Percentiles rank a stretch among this genome's conserved stretches.
These are phyloP conservation scores for Patella caerulea DNA, from an alignment of 2,888 invertebrate genomes.

Conservation along the genomic window DNA sequence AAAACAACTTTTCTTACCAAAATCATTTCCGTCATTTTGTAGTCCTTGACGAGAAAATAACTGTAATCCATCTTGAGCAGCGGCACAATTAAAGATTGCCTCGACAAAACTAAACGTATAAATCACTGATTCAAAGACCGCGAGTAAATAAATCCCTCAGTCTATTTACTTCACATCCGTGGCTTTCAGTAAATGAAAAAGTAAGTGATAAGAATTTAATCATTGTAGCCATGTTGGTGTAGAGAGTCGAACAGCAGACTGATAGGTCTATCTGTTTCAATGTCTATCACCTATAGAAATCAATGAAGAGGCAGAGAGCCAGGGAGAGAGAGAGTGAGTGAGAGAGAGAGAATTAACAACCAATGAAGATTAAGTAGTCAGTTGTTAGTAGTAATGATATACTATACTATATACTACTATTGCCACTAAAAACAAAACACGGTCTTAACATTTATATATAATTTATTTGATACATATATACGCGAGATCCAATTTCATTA, in stretches of 20 bases:
- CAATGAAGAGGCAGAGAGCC: background rate
- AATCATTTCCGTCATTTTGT: background rate
- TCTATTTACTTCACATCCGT: too few species aligned
- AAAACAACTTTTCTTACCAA: too few species aligned
- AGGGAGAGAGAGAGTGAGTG: background rate
- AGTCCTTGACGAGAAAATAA: background rate
- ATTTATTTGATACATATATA: too few species aligned
- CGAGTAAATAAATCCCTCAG: too few species aligned
- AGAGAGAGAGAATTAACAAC: slow-evolving; percentile 15
- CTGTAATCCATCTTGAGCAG: background rate
- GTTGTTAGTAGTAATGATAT: background rate
- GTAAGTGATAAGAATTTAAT: background rate
- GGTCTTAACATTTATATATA: too few species aligned
- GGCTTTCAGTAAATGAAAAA: slow-evolving; percentile 2
- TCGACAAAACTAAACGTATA: too few species aligned
- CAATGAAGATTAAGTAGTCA: slow-evolving; percentile 1
- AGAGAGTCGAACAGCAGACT: too few species aligned
- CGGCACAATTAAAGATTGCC: too few species aligned
- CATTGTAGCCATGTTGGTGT: background rate
- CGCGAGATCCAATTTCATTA: too few species aligned
- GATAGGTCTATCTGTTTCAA: too few species aligned
- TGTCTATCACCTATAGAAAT: too few species aligned
- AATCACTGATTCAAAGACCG: too few species aligned
- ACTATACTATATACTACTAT: background rate
- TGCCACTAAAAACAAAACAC: background rate